These are phyloP conservation scores for Thrips palmi DNA, from an alignment of 1,140 invertebrate genomes.

Conservation along the genomic window DNA sequence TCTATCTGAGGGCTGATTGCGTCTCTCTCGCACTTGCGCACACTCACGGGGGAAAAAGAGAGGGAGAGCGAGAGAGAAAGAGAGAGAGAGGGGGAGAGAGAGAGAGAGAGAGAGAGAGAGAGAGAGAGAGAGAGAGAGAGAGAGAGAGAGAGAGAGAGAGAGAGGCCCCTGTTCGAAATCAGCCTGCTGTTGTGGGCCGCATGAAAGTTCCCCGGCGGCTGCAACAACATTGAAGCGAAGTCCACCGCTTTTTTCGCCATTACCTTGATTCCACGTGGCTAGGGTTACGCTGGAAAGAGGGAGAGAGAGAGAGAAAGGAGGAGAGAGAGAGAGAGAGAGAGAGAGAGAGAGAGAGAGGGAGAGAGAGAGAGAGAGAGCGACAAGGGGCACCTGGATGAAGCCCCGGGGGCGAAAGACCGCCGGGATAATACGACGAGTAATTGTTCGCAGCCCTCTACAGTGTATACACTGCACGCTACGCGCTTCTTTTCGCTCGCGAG, in stretches of 20 bases:
- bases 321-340: background rate
- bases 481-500: no score
- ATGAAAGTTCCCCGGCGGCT: no score
- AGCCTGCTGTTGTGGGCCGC: conserved; percentile 1
- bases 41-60: background rate
- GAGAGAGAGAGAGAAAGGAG: conserved; percentile 7
- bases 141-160: conserved; percentile 3
- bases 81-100: background rate
- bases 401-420: no score
- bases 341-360: conserved; percentile 1
- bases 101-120: background rate
- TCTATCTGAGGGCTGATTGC: no score
- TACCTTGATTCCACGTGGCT: no score
- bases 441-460: no score
- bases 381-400: no score
- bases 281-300: conserved; percentile 8
- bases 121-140: background rate
- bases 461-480: no score
- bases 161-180: conserved; percentile 2
- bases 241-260: no score
- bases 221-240: no score
- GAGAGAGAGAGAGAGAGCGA: conserved; percentile 2
- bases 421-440: no score
- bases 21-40: no score
- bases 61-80: background rate